These are phyloP conservation scores for Sceloporus tristichus DNA, from an alignment of 2,113 vertebrate species.

Conservation along the genomic window DNA sequence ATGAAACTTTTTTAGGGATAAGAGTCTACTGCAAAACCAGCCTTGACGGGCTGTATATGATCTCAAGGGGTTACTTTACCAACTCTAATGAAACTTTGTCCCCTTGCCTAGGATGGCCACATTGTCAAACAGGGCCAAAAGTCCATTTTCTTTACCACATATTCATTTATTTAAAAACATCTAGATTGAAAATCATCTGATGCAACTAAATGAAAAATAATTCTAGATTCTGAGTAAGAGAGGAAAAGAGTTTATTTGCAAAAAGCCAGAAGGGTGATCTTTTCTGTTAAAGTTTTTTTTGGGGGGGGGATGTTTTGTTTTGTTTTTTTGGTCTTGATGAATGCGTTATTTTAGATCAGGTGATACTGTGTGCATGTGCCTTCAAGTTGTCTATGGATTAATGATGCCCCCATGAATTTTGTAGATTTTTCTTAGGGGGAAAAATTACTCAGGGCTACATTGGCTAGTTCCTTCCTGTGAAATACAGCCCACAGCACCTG, in stretches of 20 bases:
- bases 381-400: no score
- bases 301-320: no score
- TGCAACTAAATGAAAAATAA: background rate
- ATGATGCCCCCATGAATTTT: no score
- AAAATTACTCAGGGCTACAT: no score
- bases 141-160: no score
- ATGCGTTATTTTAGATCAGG: background rate
- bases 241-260: background rate
- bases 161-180: background rate
- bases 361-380: background rate
- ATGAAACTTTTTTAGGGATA: no score
- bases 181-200: background rate
- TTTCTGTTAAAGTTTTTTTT: background rate
- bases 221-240: background rate
- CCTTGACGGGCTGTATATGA: no score
- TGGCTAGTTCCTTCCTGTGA: no score
- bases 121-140: slow-evolving; percentile 1
- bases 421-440: no score
- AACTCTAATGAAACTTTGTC: background rate
- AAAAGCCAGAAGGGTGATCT: background rate
- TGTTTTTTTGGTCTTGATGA: background rate
- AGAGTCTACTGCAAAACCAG: no score
- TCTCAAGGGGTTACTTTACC: no score
- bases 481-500: no score
- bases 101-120: background rate